These are phyloP conservation scores for Brachylomia viminalis DNA, from an alignment of 2,888 invertebrate species.

Conservation along the genomic window DNA sequence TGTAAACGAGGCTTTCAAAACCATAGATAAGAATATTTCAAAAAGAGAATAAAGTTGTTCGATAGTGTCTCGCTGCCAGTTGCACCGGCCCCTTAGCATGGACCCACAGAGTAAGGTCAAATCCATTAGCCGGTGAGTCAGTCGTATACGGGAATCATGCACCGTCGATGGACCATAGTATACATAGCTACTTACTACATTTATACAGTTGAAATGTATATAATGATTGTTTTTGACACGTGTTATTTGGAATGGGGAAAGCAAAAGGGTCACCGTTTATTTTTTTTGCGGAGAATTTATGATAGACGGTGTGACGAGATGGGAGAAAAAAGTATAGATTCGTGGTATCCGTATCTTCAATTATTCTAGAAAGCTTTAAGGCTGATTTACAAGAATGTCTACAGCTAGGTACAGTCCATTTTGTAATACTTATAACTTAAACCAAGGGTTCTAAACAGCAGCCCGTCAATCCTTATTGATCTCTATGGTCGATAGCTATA, in stretches of 20 bases:
- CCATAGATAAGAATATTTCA: background rate
- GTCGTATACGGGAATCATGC: conserved; percentile 63
- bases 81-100: conserved; percentile 63
- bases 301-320: background rate
- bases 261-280: background rate
- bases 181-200: conserved; percentile 19
- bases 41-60: conserved; percentile 29
- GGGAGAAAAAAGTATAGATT: no score
- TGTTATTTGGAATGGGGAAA: conserved; percentile 6
- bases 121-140: conserved; percentile 74
- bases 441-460: background rate
- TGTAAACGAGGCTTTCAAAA: background rate
- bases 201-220: conserved; percentile 24
- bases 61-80: conserved; percentile 51
- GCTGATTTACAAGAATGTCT: no score
- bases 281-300: background rate
- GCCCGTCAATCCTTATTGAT: background rate
- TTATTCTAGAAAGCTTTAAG: no score
- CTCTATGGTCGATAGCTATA: background rate
- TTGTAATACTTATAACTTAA: no score
- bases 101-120: conserved; percentile 71
- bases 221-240: conserved; percentile 27
- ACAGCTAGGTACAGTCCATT: no score
- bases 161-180: conserved; percentile 51
- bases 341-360: no score